Evolutionary conservation across 2,797 vertebrate species (phyloP).

Genomic region (Anas bernieri): DNA sequence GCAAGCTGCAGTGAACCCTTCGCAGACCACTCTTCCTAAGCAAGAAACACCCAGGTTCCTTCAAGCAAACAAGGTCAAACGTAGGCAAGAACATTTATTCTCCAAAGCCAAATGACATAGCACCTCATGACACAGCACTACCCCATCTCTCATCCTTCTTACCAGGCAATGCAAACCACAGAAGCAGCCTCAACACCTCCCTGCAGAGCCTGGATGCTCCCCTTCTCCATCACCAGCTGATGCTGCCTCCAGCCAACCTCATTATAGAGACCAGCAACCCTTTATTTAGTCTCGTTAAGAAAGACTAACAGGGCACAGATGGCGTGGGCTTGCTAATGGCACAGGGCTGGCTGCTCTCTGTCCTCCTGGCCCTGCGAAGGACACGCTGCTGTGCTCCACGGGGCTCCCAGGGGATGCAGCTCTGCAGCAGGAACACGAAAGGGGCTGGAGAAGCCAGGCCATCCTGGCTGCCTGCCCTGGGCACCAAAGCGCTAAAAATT

Average conservation of each 20-base stretch:
- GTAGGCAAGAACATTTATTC: neutral
- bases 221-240: neutral
- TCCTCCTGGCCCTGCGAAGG: neutral
- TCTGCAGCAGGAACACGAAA: neutral
- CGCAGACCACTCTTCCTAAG: neutral
- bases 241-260: neutral
- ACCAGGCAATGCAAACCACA: neutral
- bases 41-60: neutral
- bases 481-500: neutral
- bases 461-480: neutral
- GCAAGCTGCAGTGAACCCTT: neutral
- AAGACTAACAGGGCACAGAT: neutral
- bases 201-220: neutral
- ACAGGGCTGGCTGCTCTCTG: neutral
- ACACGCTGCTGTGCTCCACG: neutral
- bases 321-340: neutral
- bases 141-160: neutral
- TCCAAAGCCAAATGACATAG: neutral
- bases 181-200: neutral
- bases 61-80: neutral
- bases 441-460: neutral
- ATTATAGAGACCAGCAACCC: neutral
- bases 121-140: fast-evolving
- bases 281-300: neutral
- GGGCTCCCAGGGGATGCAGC: neutral